Evolutionary conservation across 2,888 invertebrate species (phyloP), one percentile per base, ranked within the genome.

Genomic region (Bibio marci): DNA sequence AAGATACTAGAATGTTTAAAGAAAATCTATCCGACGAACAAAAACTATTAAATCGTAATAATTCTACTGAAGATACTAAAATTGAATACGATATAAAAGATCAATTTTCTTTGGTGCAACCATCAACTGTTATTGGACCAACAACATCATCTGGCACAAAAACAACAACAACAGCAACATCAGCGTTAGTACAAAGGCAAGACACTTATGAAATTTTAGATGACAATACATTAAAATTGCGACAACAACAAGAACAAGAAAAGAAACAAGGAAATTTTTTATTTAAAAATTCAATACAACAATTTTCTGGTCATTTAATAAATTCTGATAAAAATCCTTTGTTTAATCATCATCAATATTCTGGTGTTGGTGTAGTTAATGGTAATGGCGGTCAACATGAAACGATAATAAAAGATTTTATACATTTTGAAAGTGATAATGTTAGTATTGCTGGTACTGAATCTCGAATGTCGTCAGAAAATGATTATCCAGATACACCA

Each of bases 261-360:
- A 62, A 70, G 26, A 64, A 70, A 15, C 71, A 71, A 47, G 70
- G 72, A 5, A 64, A 64, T 30, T 59, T 73, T 5, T 62, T 73
- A 33, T 75, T 74, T 48, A 69, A 72, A 48, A 69, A 67, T 45
- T 69, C 70, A 30, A 69, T 73, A 41, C 72, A 71, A 22, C 71
- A 72, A 46, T 74, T 70, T 45, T 73, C 74, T 5, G 70, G 69
- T 44, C 67, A 66, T 50, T 55, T 63, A 1, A 55, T 37, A 19
- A 30, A 18, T 10, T 28, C 37, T 4, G 8, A 22, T 22, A 49
- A 48, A 44, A 38, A 45, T 26, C 45, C 46, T 19, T 53, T 50
- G 33, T 50, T 52, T 34, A 41, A 44, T 18, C 41, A 47, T 15
- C 39, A 45, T 34, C 31, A 46, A 14, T n/a, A n/a, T n/a, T n/a